Evolutionary conservation across 2,113 vertebrate genomes (phyloP).

Genomic region (Cranoglanis bouderius): DNA sequence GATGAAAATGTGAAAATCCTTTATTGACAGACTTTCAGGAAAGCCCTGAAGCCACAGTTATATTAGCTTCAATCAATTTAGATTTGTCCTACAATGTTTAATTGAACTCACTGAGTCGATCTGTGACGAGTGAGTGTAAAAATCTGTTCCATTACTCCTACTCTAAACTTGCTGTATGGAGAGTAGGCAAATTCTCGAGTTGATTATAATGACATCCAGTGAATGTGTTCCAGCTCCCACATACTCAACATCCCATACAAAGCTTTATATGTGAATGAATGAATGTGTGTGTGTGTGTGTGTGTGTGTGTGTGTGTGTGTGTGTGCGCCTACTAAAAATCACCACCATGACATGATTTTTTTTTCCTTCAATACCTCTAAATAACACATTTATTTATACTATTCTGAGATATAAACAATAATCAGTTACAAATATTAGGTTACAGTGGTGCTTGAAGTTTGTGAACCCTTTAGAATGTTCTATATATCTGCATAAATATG

Average conservation of each 20-base stretch:
- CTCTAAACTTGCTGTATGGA: conserved; percentile 81
- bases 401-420: not conserved
- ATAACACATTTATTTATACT: not conserved
- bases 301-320: not conserved
- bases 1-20: not conserved
- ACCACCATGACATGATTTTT: not conserved
- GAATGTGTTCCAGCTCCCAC: conserved; percentile 1
- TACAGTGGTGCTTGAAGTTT: too few relatives aligned
- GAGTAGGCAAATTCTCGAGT: conserved; percentile 69
- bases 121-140: conserved; percentile 59
- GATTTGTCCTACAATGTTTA: not conserved
- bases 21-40: not conserved
- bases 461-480: too few relatives aligned
- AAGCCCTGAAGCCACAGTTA: not conserved
- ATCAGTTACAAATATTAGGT: not conserved
- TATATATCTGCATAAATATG: too few relatives aligned
- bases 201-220: conserved; percentile 7
- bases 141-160: conserved; percentile 77
- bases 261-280: not conserved
- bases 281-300: not conserved
- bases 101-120: not conserved
- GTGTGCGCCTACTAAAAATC: not conserved
- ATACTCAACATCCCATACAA: not conserved
- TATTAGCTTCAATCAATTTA: not conserved
- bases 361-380: not conserved